Evolutionary conservation across 1,140 invertebrate genomes (phyloP), one percentile per base, ranked within the genome.

Genomic region (Probaryconus sp.): DNA sequence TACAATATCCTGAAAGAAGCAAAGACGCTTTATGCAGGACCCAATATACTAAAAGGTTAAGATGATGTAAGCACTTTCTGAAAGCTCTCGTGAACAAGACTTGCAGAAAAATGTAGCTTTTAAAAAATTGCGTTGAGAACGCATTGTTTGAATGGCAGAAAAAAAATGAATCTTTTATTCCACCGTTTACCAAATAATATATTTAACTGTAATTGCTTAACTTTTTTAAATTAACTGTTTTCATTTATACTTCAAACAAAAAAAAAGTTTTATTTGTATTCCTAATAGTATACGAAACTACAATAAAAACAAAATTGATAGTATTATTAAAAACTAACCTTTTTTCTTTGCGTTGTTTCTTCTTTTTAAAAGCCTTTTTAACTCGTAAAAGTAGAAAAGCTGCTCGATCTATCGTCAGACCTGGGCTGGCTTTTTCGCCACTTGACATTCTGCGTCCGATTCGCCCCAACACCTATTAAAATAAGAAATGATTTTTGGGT

Each of bases 351-450:
- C 93, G 89, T 80, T 95, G 92, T 76, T 94, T 93, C 85, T 96
- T 96, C 89, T 95, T 96, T 85, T 94, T 95, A 88, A 97, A 96
- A 13, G 94, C 95, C 81, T 93, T 92, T 81, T 95, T 96, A 28
- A 96, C 94, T 65, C 95, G 88, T 53, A 97, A 89, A 56, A 97
- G 90, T 11, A 97, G 89, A 85, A 97, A 96, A 13, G 95, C 95
- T 20, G 95, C 95, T 60, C 94, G 89, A 88, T 95, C 94, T 80
- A 96, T 95, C 55, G 93, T 94, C 63, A 96, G 89, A 78, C 86
- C 68, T 16, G 84, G 83, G 73, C 79, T 81, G 69, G 81, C 78
- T 82, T 87, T 87, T 76, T 87, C 85, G 76, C 83, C 82, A 76
- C 84, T 87, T 78, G 84, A 85, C 85, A 86, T 87, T 55, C 79